A percentile compares a stretch with the other conserved stretches of the same genome.
These are phyloP conservation scores for Siniperca undulata DNA, from an alignment of 2,797 vertebrate species.

Conservation along the genomic window DNA sequence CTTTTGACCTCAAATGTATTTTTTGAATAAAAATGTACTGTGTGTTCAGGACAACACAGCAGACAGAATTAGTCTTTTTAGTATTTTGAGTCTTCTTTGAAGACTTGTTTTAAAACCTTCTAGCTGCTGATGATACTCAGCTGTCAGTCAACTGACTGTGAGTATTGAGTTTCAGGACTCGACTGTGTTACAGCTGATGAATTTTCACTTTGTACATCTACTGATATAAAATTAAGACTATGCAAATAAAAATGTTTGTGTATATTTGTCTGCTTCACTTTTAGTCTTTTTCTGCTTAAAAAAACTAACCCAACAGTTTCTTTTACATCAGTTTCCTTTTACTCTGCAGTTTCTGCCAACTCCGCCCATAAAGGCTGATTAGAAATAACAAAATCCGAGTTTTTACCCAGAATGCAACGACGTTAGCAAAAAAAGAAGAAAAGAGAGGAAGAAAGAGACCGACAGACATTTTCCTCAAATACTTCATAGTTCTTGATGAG, in stretches of 20 bases:
- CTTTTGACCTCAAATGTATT: neutral
- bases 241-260: conserved; percentile 1
- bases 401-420: too few species aligned
- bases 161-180: neutral
- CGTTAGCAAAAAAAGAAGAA: too few species aligned
- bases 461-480: too few species aligned
- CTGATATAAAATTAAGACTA: neutral
- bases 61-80: neutral
- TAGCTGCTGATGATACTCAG: neutral
- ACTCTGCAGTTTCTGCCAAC: too few species aligned
- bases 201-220: neutral
- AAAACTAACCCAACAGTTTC: neutral
- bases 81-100: conserved; percentile 1
- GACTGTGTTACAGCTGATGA: neutral
- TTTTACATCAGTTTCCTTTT: too few species aligned
- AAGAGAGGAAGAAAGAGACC: too few species aligned
- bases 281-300: neutral
- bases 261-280: too few species aligned
- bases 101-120: neutral
- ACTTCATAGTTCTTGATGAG: too few species aligned
- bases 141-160: conserved; percentile 10
- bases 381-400: neutral
- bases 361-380: too few species aligned
- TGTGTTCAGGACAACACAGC: neutral
- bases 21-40: neutral